Percentiles rank a stretch among this genome's conserved stretches.
These are phyloP conservation scores for Erpobdella octoculata DNA, from an alignment of 2,888 invertebrate species.

Conservation along the genomic window DNA sequence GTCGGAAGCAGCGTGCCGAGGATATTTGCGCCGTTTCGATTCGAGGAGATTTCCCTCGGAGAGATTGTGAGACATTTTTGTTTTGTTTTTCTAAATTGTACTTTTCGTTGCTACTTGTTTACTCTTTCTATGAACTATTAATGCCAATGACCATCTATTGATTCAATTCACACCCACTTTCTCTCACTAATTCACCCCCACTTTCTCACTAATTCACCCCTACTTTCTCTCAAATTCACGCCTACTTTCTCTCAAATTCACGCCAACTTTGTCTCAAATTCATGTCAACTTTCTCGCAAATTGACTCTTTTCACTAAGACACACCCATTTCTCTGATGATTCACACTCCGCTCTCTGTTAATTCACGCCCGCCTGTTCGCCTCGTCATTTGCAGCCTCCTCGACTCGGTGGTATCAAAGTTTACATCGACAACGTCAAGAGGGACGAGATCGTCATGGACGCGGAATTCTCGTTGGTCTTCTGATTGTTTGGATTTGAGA, in stretches of 20 bases:
- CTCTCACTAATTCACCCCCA: neutral
- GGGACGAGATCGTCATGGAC: slow-evolving; percentile 87
- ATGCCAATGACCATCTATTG: too few species aligned
- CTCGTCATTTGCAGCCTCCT: slow-evolving; percentile 64
- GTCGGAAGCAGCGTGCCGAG: slow-evolving; percentile 62
- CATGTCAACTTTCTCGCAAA: too few species aligned
- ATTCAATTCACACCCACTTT: neutral
- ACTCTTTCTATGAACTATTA: too few species aligned
- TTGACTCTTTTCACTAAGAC: too few species aligned
- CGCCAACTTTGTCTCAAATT: too few species aligned
- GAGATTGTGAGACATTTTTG: slow-evolving; percentile 86
- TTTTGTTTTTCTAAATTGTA: too few species aligned
- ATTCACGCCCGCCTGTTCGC: neutral
- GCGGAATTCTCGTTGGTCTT: slow-evolving; percentile 74
- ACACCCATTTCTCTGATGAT: too few species aligned
- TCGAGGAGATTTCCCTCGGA: slow-evolving; percentile 86
- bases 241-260: neutral
- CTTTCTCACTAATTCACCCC: neutral
- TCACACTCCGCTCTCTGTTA: neutral
- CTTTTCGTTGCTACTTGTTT: too few species aligned
- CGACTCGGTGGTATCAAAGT: slow-evolving; percentile 91
- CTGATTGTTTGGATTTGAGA: neutral
- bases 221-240: neutral
- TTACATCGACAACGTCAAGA: slow-evolving; percentile 76
- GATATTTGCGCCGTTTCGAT: slow-evolving; percentile 82